Evolutionary conservation across 1,140 invertebrate species (phyloP).

Genomic region (Tetramorium alpestre): DNA sequence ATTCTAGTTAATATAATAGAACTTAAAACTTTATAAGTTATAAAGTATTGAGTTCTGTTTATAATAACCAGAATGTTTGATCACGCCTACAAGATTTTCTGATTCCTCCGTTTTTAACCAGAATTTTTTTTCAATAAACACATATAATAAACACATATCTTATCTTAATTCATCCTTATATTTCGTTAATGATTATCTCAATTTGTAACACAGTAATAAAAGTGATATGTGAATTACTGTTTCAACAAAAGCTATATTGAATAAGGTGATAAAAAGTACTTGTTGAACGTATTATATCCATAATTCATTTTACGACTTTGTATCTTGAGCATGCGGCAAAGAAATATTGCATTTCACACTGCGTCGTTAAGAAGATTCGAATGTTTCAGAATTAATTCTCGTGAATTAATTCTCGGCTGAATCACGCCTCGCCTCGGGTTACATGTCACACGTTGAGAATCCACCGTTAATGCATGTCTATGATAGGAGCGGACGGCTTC

Average conservation of each 20-base stretch:
- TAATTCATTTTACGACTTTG: not conserved
- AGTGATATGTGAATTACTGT: not conserved
- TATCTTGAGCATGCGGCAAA: not conserved
- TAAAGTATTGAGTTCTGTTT: too few relatives aligned
- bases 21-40: too few relatives aligned
- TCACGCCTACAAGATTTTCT: too few relatives aligned
- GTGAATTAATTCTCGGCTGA: slow-evolving; percentile 31
- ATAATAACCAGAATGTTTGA: too few relatives aligned
- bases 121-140: not conserved
- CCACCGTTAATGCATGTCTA: slow-evolving; percentile 18
- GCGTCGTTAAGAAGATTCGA: not conserved
- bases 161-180: not conserved
- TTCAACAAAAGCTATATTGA: not conserved
- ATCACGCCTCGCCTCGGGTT: not conserved
- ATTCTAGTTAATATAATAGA: too few relatives aligned
- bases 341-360: not conserved
- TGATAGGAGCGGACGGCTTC: slow-evolving; percentile 8
- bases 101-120: too few relatives aligned
- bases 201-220: not conserved
- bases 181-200: not conserved
- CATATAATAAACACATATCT: not conserved
- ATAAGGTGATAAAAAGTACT: not conserved
- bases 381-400: not conserved
- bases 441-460: not conserved
- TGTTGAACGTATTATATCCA: not conserved